These are phyloP conservation scores for Rhagoletis zephyria DNA, from an alignment of 1,140 invertebrate species.

Conservation along the genomic window DNA sequence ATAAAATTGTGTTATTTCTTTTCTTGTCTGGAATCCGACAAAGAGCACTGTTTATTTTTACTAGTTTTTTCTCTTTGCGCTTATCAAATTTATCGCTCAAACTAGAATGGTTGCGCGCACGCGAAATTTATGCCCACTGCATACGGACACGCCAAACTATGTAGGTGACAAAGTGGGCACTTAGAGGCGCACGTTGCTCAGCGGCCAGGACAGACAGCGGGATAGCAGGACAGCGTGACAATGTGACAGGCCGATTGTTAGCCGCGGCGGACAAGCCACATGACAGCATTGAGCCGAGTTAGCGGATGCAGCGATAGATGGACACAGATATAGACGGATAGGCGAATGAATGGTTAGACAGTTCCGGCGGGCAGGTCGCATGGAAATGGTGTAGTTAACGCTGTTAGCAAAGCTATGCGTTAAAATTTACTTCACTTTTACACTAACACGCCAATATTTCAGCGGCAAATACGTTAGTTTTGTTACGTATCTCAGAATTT, in stretches of 20 bases:
- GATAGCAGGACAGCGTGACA: not conserved
- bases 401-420: not conserved
- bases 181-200: not conserved
- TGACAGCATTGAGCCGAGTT: constrained; percentile 48
- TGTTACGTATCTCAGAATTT: not conserved
- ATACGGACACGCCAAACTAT: not conserved
- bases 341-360: constrained; percentile 13
- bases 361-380: constrained; percentile 26
- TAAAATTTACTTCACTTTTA: too few species aligned
- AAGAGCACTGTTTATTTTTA: not conserved
- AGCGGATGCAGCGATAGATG: constrained; percentile 6
- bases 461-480: constrained; percentile 22
- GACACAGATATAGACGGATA: not conserved
- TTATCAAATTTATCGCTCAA: constrained; percentile 42
- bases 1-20: not conserved
- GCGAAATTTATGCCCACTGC: constrained; percentile 37
- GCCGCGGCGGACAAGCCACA: constrained; percentile 26
- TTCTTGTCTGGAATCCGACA: not conserved
- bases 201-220: not conserved
- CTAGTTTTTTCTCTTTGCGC: not conserved
- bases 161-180: constrained; percentile 45
- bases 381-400: constrained; percentile 1
- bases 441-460: constrained; percentile 39
- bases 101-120: constrained; percentile 24
- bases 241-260: constrained; percentile 26